Conservation (phyloP, 2,888 invertebrate genomes). For the Hymenopus coronatus region DNA sequence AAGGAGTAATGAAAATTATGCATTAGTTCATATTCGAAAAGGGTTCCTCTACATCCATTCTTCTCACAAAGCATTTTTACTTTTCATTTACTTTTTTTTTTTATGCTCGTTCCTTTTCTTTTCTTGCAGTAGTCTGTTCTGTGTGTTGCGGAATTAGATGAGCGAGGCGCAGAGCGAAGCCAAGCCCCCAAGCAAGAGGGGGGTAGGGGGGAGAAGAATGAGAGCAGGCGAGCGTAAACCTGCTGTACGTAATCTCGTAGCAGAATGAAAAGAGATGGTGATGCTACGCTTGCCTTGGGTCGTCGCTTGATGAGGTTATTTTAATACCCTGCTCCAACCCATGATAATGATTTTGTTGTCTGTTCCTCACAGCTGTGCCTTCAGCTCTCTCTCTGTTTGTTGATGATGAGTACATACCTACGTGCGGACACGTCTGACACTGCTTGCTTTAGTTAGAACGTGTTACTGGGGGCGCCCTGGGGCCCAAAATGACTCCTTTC, state of each 20-base stretch:
- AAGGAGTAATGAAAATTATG: constrained; percentile 44
- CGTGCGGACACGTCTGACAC: not conserved
- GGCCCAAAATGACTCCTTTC: not conserved
- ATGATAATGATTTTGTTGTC: constrained; percentile 6
- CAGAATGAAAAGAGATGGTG: constrained; percentile 17
- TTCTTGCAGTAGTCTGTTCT: not conserved
- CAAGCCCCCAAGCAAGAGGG: constrained; percentile 5
- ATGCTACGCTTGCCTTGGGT: constrained; percentile 19
- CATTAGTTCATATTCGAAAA: constrained; percentile 45
- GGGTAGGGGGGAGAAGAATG: constrained; percentile 19
- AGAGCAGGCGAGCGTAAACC: constrained; percentile 13
- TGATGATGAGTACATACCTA: not conserved
- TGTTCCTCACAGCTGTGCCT: not conserved
- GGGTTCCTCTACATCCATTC: constrained; percentile 29
- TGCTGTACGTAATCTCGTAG: constrained; percentile 25
- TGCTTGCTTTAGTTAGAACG: not conserved
- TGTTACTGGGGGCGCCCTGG: not conserved
- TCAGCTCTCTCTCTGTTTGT: not conserved
- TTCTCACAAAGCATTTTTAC: constrained; percentile 34
- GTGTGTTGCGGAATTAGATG: constrained; percentile 29
- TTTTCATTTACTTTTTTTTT: constrained; percentile 30
- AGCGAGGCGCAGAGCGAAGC: constrained; percentile 8
- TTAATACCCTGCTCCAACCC: constrained; percentile 14
- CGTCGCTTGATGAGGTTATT: constrained; percentile 26
- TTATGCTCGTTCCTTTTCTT: constrained; percentile 15